Base-by-base conservation (phyloP, 2,888 invertebrate species). In the Oscheius myriophilus region DNA sequence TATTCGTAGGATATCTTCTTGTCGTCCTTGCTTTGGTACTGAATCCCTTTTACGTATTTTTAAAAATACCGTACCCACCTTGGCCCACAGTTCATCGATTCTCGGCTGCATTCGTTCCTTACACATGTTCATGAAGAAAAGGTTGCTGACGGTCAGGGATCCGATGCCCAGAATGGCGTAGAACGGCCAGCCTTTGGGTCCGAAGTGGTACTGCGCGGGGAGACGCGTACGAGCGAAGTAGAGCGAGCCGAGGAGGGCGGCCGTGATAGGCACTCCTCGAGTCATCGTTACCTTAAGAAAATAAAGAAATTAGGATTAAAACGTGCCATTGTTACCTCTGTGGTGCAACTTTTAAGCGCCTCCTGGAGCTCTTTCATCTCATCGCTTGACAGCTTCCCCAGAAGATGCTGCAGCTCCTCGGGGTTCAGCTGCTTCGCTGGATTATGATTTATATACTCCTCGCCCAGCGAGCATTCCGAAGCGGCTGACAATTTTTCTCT, bases 131-230 rank as follows among this genome's bases (percentile, higher is more conserved):
- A 83, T 80, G 49, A 71, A 75, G 45, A 83, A 33, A 3, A 82
- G 33, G 67, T 82, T 83, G 33, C 79, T 71, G 54, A 74, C 75
- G 4, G 79, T 79, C 41, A 83, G 62, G 26, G 81, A 73, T 0
- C 76, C 79, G 21, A 83, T 66, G 42, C 82, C 83, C 69, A 83
- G 76, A 39, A 83, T 69, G 12, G 75, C 77, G 71, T 83, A 83
- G 69, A 83, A 83, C 1, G 80, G 78, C 82, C 82, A 83, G 33
- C 80, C 78, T 70, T 82, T 82, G 11, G 83, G 83, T 18, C 83
- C 83, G 63, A 83, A 82, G 66, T 80, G 82, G 62, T 77, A 78
- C 62, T 76, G 73, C 9, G 72, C 58, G 0, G 83, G 83, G n/a
- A 83, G 68, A 6, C 78, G 73, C 9, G 71, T 70, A n/a, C 83